Evolutionary conservation across 2,888 invertebrate genomes (phyloP).

Genomic region (Tillus elongatus): DNA sequence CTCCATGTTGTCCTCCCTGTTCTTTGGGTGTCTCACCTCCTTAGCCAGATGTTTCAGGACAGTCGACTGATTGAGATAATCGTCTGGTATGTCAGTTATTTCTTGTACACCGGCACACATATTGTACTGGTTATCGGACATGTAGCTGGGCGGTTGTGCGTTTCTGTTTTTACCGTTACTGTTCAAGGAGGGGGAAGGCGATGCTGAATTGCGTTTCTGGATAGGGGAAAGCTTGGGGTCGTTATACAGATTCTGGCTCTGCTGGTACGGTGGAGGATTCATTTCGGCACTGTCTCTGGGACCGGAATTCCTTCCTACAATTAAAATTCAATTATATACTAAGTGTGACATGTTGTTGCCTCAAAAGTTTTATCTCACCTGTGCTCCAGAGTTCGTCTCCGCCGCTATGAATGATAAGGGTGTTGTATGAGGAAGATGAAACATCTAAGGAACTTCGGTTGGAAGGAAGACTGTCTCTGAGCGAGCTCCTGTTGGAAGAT

Average conservation of each 20-base stretch:
- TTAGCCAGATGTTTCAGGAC: constrained; percentile 77
- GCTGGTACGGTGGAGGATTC: constrained; percentile 29
- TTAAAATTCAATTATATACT: neutral
- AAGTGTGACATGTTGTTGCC: no score
- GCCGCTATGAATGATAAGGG: constrained; percentile 71
- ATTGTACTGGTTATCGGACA: constrained; percentile 19
- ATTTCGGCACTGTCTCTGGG: constrained; percentile 32
- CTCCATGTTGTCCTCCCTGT: constrained; percentile 20
- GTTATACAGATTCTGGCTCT: constrained; percentile 26
- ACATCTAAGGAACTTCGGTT: constrained; percentile 65
- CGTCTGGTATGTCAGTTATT: constrained; percentile 76
- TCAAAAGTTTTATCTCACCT: no score
- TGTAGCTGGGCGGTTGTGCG: constrained; percentile 19
- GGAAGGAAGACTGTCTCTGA: constrained; percentile 50
- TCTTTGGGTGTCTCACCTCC: constrained; percentile 50
- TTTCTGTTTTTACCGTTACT: constrained; percentile 29
- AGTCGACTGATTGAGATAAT: constrained; percentile 73
- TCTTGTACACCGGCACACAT: constrained; percentile 47
- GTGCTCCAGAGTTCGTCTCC: constrained; percentile 68
- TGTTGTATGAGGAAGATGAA: constrained; percentile 72
- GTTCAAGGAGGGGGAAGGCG: constrained; percentile 35
- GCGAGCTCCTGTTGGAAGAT: constrained; percentile 50
- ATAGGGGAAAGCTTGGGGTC: constrained; percentile 34
- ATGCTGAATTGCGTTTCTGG: constrained; percentile 34
- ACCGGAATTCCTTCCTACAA: constrained; percentile 38